Evolutionary conservation across 2,888 invertebrate species (phyloP), one percentile per base, ranked within the genome.

Genomic region (Vanessa cardui): DNA sequence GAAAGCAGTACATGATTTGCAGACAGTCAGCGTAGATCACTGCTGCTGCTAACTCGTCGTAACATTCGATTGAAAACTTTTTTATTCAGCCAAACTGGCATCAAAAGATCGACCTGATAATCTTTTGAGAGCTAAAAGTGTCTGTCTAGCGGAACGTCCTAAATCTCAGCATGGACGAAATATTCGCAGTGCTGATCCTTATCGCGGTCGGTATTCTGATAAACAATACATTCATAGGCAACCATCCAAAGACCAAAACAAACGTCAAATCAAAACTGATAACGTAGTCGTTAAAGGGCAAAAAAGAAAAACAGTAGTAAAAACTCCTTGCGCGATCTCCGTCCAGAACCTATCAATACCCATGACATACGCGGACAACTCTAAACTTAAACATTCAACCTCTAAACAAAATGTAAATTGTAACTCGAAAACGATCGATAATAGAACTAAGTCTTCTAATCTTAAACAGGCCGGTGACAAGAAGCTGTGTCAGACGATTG

Each of bases 401-500:
- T 88, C 88, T 80, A 86, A 85, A 70, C 70, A 77, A 71, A 77
- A 78, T 70, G 80, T 77, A 74, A 72, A 78, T 73, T 71, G 72
- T 76, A 80, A 80, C 71, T 76, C 72, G 56, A 76, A 75, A 68
- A 77, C 76, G 80, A 83, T 83, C 81, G 79, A 80, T 84, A 87
- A 85, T 80, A 88, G 82, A 83, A 85, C 86, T 86, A 90, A 90
- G 81, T 79, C 73, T 78, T 83, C 74, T 88, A 87, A 88, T 88
- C 83, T 84, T 78, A 89, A 87, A 90, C 91, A 91, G 91, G 92
- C 88, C 83, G 81, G 83, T 82, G 87, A 86, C 83, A 88, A 85
- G 90, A 90, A 88, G 88, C 87, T 89, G 88, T 91, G 91, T 77
- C 81, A 89, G 74, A 81, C 82, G 71, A 76, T 80, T 74, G 76